Conservation (phyloP, 2,888 invertebrate species). For the Conistra vaccinii region DNA sequence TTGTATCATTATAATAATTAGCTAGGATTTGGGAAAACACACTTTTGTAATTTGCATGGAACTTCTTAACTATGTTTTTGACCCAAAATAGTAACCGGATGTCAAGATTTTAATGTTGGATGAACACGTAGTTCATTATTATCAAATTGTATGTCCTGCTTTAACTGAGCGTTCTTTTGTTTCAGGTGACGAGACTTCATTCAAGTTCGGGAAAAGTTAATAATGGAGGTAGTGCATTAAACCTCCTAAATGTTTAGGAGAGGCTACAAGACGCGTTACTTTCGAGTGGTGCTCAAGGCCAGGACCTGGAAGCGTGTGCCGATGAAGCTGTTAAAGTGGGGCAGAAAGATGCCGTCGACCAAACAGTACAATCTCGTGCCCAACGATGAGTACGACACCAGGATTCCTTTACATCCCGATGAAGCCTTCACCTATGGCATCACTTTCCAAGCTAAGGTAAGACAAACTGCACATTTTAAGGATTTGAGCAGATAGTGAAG, state of each 20-base stretch:
- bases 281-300: constrained; percentile 82
- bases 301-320: constrained; percentile 84
- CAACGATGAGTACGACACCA: constrained; percentile 98
- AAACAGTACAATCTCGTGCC: constrained; percentile 98
- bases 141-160: background rate
- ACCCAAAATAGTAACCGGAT: background rate
- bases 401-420: constrained; percentile 99
- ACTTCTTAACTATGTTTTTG: background rate
- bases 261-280: constrained; percentile 81
- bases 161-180: constrained; percentile 41
- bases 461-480: constrained; percentile 45
- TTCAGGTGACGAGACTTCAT: constrained; percentile 54
- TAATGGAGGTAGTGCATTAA: constrained; percentile 61
- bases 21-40: background rate
- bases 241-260: constrained; percentile 84
- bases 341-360: constrained; percentile 95
- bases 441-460: constrained; percentile 99
- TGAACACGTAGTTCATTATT: background rate
- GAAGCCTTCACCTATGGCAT: constrained; percentile 99
- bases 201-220: constrained; percentile 36
- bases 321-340: constrained; percentile 87
- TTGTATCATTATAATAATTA: constrained; percentile 12
- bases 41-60: background rate
- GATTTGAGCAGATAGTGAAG: constrained; percentile 20
- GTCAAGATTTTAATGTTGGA: background rate